Evolutionary conservation across 2,113 vertebrate genomes (phyloP).

Genomic region (Chunga burmeisteri): DNA sequence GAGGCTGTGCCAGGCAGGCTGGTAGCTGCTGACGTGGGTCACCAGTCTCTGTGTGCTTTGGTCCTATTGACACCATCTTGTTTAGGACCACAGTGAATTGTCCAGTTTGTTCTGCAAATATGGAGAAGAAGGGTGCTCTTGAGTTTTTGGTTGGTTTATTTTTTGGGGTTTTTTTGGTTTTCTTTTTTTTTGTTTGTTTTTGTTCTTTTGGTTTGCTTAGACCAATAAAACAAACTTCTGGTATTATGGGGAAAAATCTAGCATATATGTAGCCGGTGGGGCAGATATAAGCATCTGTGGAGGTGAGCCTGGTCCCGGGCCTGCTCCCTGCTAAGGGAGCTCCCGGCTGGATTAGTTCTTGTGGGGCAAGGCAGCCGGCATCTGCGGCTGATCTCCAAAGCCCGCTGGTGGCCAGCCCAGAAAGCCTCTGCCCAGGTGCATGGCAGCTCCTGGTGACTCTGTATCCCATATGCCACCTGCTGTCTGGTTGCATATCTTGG

Average conservation of each 20-base stretch:
- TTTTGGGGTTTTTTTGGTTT: neutral
- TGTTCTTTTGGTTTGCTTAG: neutral
- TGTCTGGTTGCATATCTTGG: neutral
- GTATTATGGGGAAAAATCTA: neutral
- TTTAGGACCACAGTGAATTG: neutral
- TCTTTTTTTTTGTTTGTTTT: neutral
- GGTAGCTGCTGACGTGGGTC: neutral
- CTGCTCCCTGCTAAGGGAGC: neutral
- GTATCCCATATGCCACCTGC: neutral
- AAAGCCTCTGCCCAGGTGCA: neutral
- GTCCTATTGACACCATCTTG: neutral
- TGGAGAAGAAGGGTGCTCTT: neutral
- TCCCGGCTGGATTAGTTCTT: neutral
- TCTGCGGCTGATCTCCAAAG: neutral
- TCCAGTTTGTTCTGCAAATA: neutral
- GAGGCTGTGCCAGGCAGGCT: neutral
- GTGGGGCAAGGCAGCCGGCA: neutral
- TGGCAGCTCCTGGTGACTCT: neutral
- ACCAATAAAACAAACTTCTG: neutral
- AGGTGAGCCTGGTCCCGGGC: neutral
- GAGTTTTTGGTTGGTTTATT: neutral
- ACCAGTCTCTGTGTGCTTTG: neutral
- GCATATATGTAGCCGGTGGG: fast-evolving
- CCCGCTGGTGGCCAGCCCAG: neutral
- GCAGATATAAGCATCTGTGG: fast-evolving